phyloP scores from a whole-genome alignment of 2,797 vertebrate genomes.

The Eleutherodactylus coqui region DNA sequence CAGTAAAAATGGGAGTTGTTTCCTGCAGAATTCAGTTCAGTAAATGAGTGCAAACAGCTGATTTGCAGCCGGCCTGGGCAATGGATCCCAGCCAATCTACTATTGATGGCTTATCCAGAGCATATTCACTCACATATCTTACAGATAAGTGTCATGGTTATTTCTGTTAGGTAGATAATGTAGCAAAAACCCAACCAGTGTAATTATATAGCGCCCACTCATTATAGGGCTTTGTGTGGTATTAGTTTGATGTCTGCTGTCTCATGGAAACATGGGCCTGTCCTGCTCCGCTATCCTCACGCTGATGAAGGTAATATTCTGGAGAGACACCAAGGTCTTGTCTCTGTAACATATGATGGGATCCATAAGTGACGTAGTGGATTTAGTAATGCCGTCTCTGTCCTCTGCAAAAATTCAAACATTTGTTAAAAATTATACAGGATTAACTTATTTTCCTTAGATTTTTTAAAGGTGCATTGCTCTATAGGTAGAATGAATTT shows the following conservation, averaged over 20 bases:
- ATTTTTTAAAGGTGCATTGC: background rate
- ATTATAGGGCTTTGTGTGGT: background rate
- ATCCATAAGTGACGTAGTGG: background rate
- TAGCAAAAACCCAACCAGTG: no score
- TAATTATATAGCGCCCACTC: no score
- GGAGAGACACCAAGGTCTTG: constrained; percentile 9
- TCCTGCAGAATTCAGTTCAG: no score
- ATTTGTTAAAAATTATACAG: background rate
- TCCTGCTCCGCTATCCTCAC: background rate
- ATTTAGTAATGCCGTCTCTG: background rate
- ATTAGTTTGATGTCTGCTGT: background rate
- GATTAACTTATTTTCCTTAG: background rate
- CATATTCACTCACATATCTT: no score
- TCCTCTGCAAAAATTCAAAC: background rate
- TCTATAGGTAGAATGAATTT: background rate
- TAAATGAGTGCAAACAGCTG: no score
- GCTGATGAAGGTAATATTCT: background rate
- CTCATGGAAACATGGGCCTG: background rate
- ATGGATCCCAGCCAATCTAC: no score
- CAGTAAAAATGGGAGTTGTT: no score
- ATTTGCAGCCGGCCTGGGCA: no score
- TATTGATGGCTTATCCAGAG: no score
- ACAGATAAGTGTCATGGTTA: background rate
- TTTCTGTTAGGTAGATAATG: background rate
- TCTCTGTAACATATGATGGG: background rate